Evolutionary conservation across 2,888 invertebrate species (phyloP).

Genomic region (Aspidiotus rigidus): DNA sequence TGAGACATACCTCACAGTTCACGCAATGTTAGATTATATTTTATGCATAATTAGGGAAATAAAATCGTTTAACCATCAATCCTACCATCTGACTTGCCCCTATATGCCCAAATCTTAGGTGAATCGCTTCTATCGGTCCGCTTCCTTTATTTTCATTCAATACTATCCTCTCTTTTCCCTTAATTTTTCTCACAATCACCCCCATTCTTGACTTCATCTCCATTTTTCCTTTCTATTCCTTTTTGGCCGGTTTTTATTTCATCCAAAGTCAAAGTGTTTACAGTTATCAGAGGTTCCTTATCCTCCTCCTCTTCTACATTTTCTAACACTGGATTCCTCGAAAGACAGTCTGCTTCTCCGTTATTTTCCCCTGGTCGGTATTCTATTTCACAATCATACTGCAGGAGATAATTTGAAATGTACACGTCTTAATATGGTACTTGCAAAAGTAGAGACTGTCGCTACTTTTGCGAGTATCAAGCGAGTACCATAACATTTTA

Average conservation of each 20-base stretch:
- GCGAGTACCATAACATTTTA: no score
- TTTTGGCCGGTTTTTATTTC: neutral
- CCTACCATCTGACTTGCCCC: conserved; percentile 5
- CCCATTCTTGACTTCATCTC: neutral
- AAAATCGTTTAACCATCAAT: neutral
- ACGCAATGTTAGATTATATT: conserved; percentile 36
- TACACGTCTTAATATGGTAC: no score
- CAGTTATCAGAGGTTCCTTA: neutral
- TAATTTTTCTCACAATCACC: neutral
- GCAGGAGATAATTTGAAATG: neutral
- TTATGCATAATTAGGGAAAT: conserved; percentile 33
- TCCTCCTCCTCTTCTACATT: neutral
- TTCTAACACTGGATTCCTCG: neutral
- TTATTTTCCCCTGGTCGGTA: neutral
- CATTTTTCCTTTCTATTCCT: neutral
- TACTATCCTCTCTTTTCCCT: neutral
- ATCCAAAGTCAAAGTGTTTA: neutral
- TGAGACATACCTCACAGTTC: conserved; percentile 37
- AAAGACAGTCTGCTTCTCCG: neutral
- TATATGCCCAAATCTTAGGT: conserved; percentile 10
- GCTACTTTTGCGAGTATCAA: no score
- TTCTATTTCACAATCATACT: neutral
- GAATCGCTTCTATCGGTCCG: neutral
- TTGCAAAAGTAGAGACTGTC: no score
- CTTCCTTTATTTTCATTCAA: neutral